A percentile compares a stretch with the other conserved stretches of the same genome.
Conservation (phyloP, 2,113 vertebrate genomes). For the Carassius gibelio region DNA sequence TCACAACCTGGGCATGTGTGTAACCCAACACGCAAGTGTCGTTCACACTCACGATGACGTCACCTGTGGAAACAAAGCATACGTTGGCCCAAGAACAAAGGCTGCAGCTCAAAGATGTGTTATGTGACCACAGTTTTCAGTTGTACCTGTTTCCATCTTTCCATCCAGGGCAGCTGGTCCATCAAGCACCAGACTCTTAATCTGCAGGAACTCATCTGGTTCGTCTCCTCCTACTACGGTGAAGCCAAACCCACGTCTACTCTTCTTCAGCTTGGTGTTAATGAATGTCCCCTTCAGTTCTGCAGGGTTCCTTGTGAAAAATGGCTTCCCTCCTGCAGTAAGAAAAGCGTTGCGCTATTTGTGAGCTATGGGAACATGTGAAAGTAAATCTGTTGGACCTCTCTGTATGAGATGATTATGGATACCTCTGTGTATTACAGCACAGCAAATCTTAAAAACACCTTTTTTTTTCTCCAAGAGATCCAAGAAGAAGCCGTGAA, state of each 20-base stretch:
- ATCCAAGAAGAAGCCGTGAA: background rate
- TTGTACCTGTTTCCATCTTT: constrained; percentile 97
- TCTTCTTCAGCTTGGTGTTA: constrained; percentile 97
- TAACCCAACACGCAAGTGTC: constrained; percentile 96
- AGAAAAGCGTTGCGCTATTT: background rate
- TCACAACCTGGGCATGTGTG: constrained; percentile 97
- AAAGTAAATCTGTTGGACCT: background rate
- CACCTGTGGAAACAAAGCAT: constrained; percentile 74
- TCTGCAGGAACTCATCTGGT: constrained; percentile 97
- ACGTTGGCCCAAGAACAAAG: background rate
- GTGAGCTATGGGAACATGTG: background rate
- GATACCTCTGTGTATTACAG: background rate
- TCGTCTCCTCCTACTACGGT: constrained; percentile 97
- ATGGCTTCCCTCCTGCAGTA: constrained; percentile 86
- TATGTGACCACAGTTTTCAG: background rate
- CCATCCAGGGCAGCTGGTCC: constrained; percentile 95
- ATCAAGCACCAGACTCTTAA: constrained; percentile 96
- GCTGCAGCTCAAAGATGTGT: background rate
- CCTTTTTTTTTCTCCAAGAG: background rate
- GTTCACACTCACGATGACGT: constrained; percentile 97
- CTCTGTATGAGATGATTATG: background rate
- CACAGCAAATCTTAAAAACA: background rate
- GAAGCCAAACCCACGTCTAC: constrained; percentile 95
- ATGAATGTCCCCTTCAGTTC: constrained; percentile 98
- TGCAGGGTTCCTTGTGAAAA: constrained; percentile 96